Conservation (phyloP, 2,113 vertebrate species). For the Notarius quadriscutis region DNA sequence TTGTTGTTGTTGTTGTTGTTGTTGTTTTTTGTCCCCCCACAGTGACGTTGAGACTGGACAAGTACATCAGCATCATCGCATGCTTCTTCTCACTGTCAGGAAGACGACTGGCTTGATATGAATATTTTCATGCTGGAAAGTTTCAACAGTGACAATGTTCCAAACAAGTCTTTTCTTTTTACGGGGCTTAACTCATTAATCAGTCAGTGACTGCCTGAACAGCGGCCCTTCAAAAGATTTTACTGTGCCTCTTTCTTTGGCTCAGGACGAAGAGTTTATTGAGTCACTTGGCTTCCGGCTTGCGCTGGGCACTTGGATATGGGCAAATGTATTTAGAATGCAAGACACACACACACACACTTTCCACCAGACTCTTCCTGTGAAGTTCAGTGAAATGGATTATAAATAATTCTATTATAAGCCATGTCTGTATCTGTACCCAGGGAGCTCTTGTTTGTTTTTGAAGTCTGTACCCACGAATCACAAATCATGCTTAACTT, state of each 20-base stretch:
- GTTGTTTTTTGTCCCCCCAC: background rate
- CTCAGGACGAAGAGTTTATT: background rate
- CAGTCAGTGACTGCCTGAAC: background rate
- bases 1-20: too few relatives aligned
- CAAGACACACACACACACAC: slow-evolving; percentile 2
- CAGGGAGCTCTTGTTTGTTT: slow-evolving; percentile 11
- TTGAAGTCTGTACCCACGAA: background rate
- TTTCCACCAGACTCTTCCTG: slow-evolving; percentile 22
- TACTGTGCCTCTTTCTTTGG: background rate
- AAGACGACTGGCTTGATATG: slow-evolving; percentile 16
- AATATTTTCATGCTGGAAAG: slow-evolving; percentile 32
- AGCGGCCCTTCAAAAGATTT: background rate
- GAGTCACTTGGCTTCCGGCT: background rate
- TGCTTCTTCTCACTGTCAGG: background rate
- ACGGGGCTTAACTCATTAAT: slow-evolving; percentile 15
- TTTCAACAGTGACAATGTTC: slow-evolving; percentile 30
- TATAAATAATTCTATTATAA: slow-evolving; percentile 41
- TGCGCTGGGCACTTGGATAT: background rate
- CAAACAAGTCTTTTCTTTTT: slow-evolving; percentile 23
- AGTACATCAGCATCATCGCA: slow-evolving; percentile 3
- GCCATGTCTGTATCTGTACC: slow-evolving; percentile 19
- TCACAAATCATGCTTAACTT: background rate
- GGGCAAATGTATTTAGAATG: slow-evolving; percentile 23
- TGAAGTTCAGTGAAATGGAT: slow-evolving; percentile 20
- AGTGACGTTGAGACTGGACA: slow-evolving; percentile 7